These are phyloP conservation scores for Notiomystis cincta DNA, from an alignment of 2,113 vertebrate genomes.

Conservation along the genomic window DNA sequence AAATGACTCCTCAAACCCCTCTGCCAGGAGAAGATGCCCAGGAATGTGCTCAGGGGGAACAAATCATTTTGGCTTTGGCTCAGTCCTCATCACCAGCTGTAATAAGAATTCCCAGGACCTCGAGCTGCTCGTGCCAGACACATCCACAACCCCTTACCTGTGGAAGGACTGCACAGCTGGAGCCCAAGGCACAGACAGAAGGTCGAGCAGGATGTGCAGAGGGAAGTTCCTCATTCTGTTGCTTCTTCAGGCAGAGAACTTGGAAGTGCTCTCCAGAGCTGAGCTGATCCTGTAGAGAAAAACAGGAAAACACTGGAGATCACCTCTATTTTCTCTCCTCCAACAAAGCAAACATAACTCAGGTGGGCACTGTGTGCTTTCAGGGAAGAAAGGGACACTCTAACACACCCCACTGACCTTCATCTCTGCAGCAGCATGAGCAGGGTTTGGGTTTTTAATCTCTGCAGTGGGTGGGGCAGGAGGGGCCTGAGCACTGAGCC, in stretches of 20 bases:
- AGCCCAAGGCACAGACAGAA: not conserved
- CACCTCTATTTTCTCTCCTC: not conserved
- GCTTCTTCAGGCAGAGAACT: not conserved
- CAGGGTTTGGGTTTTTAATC: not conserved
- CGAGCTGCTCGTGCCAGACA: not conserved
- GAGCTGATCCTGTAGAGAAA: not conserved
- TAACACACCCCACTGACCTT: not conserved
- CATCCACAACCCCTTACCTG: not conserved
- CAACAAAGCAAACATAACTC: not conserved
- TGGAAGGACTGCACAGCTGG: not conserved
- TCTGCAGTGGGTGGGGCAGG: not conserved
- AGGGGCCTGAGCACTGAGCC: not conserved
- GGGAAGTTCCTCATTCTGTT: not conserved
- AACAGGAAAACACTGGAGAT: not conserved
- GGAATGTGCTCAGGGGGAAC: not conserved
- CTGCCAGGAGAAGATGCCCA: not conserved
- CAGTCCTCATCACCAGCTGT: not conserved
- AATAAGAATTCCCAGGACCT: not conserved
- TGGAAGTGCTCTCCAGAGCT: not conserved
- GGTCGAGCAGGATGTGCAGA: not conserved
- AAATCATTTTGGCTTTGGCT: not conserved
- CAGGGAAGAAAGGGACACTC: not conserved
- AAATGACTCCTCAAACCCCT: not conserved
- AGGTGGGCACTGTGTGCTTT: not conserved
- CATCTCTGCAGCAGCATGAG: fast-evolving